Percentiles rank a stretch among this genome's conserved stretches.
These are phyloP conservation scores for Sorex araneus DNA, from an alignment of 2,113 vertebrate genomes.

Conservation along the genomic window DNA sequence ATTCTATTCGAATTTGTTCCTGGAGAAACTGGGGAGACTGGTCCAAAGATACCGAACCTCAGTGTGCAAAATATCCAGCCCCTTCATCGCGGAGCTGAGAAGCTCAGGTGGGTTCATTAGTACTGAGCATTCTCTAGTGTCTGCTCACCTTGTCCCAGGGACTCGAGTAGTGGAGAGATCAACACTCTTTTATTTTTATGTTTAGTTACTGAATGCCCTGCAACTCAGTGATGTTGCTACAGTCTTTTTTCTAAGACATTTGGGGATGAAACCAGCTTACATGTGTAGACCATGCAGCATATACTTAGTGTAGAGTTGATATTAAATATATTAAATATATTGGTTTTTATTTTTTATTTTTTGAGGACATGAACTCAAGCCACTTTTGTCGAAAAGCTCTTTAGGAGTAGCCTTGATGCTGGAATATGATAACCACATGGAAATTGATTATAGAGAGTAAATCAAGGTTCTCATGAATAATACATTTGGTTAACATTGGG, in stretches of 20 bases:
- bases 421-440: conserved; percentile 45
- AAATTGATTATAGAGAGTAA: conserved; percentile 36
- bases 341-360: background rate
- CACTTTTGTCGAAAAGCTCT: background rate
- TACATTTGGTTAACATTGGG: conserved; percentile 49
- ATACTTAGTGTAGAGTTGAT: background rate
- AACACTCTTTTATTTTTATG: background rate
- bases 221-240: background rate
- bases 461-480: conserved; percentile 71
- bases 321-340: background rate
- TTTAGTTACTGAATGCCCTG: background rate
- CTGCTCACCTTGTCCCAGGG: background rate
- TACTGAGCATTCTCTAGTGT: too few species aligned
- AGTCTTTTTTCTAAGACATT: background rate
- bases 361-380: background rate
- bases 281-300: background rate
- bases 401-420: conserved; percentile 25
- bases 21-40: too few species aligned
- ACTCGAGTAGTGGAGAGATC: background rate
- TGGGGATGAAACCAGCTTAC: background rate
- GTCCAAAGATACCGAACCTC: fast-evolving
- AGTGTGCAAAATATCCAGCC: background rate
- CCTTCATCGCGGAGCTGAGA: fast-evolving
- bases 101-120: background rate
- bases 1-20: background rate